Evolutionary conservation across 2,113 vertebrate genomes (phyloP), one percentile per base, ranked within the genome.

Genomic region (Apodemus speciosus): DNA sequence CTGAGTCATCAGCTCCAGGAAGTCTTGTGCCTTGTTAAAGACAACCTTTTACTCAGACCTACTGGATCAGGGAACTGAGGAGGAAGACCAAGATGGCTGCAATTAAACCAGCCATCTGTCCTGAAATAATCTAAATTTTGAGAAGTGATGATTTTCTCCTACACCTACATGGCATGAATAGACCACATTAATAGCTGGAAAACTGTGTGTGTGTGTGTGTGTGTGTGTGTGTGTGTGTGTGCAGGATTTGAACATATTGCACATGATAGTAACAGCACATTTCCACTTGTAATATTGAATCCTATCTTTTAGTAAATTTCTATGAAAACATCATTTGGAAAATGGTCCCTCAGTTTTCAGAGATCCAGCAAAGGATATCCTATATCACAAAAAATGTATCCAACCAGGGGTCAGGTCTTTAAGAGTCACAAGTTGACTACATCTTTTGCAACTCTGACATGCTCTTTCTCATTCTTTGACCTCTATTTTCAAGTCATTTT

Each of bases 401-500:
- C 3, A 91, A 56, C 25, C 30, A n/a, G 23, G 30, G 93, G 84
- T 96, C 58, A 81, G 56, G 32, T 68, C 88, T 91, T 85, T 81
- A 76, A 92, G 73, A 95, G 87, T 87, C 92, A 94, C 21, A 86
- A 85, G 86, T 81, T 49, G n/a, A 71, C 89, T 95, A 85, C 21
- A 95, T 93, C 93, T 89, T 96, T 95, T 92, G 86, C 25, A 4
- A 83, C 56, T 73, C 43, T 93, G 79, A 91, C 66, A 88, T 71
- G 23, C 93, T 46, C 43, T 94, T 94, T 91, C 89, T 92, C 64
- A 77, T 91, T 96, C 69, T 89, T 93, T 96, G 93, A 97, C 96
- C 95, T 96, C 97, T 96, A 85, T 96, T 97, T 96, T 96, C 91
- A 96, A 96, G 92, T 96, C 95, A 93, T 94, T 97, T 96, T 95